Evolutionary conservation across 1,140 invertebrate genomes (phyloP).

Genomic region (Magallana angulata): DNA sequence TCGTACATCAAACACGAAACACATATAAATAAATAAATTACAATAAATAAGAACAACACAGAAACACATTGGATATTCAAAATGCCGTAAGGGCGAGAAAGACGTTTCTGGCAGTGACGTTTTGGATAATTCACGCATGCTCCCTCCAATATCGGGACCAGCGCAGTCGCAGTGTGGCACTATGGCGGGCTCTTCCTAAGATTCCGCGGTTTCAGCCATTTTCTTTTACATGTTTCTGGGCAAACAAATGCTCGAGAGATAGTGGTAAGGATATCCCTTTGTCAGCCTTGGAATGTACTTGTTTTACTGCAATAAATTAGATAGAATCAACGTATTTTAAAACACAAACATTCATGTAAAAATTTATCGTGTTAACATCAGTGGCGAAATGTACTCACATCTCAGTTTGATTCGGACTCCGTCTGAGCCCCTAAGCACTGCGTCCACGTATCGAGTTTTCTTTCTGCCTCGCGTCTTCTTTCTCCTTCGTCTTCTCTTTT

Average conservation of each 20-base stretch:
- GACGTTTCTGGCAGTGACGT: conserved; percentile 24
- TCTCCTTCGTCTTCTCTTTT: conserved; percentile 7
- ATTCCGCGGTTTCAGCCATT: not conserved
- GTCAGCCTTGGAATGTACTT: not conserved
- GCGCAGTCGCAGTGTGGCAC: not conserved
- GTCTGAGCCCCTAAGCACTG: not conserved
- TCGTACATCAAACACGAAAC: not conserved
- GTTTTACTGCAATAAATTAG: not conserved
- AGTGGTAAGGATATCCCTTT: not conserved
- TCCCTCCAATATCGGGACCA: not conserved
- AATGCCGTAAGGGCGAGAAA: conserved; percentile 14
- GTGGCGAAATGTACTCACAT: not conserved
- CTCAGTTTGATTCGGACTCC: conserved; percentile 2
- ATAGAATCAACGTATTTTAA: not conserved
- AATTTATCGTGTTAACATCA: too few relatives aligned
- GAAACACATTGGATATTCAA: not conserved
- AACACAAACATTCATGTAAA: not conserved
- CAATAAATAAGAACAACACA: conserved; percentile 24
- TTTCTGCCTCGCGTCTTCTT: not conserved
- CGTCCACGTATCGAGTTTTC: not conserved
- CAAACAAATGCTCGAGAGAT: conserved; percentile 9
- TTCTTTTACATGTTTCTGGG: conserved; percentile 20
- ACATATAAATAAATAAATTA: conserved; percentile 34
- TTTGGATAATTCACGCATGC: conserved; percentile 9
- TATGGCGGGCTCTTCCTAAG: not conserved